Percentiles rank a stretch among this genome's conserved stretches.
phyloP scores from a whole-genome alignment of 1,140 invertebrate genomes.

The Drosophila tani region DNA sequence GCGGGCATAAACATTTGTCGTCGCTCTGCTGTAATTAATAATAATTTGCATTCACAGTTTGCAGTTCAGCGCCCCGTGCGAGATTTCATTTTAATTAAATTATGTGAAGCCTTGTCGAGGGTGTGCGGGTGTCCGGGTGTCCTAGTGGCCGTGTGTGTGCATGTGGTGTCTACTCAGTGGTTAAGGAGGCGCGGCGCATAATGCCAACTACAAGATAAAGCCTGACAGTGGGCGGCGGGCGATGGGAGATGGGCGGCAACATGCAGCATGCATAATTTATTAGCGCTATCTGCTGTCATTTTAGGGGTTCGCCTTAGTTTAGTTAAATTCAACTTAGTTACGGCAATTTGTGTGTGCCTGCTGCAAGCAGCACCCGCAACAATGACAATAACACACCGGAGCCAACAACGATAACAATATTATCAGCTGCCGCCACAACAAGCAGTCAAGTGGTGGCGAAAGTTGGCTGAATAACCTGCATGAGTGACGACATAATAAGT shows the following conservation, averaged over 20 bases:
- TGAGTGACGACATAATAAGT: slow-evolving; percentile 1
- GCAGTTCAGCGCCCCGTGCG: slow-evolving; percentile 49
- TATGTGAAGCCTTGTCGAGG: slow-evolving; percentile 39
- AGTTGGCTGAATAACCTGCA: slow-evolving; percentile 9
- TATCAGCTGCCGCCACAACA: slow-evolving; percentile 31
- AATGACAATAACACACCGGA: slow-evolving; percentile 7
- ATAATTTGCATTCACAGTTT: slow-evolving; percentile 57
- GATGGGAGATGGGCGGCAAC: slow-evolving; percentile 7
- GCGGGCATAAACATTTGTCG: slow-evolving; percentile 49
- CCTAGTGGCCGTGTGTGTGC: neutral
- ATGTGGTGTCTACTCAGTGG: slow-evolving; percentile 16
- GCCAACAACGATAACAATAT: slow-evolving; percentile 24
- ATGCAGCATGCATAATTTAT: slow-evolving; percentile 55
- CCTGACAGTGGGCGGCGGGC: slow-evolving; percentile 9
- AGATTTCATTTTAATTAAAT: slow-evolving; percentile 55
- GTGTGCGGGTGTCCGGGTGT: neutral
- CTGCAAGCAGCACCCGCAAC: slow-evolving; percentile 6
- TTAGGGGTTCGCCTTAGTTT: slow-evolving; percentile 36
- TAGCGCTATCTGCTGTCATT: slow-evolving; percentile 51
- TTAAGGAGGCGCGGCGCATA: slow-evolving; percentile 39
- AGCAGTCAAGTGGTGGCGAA: slow-evolving; percentile 5
- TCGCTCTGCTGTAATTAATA: slow-evolving; percentile 52
- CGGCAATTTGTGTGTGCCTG: neutral
- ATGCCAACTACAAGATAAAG: slow-evolving; percentile 50
- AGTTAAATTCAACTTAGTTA: slow-evolving; percentile 31